A percentile compares a stretch with the other conserved stretches of the same genome.
These are phyloP conservation scores for Pangasianodon gigas DNA, from an alignment of 2,113 vertebrate genomes.

Conservation along the genomic window DNA sequence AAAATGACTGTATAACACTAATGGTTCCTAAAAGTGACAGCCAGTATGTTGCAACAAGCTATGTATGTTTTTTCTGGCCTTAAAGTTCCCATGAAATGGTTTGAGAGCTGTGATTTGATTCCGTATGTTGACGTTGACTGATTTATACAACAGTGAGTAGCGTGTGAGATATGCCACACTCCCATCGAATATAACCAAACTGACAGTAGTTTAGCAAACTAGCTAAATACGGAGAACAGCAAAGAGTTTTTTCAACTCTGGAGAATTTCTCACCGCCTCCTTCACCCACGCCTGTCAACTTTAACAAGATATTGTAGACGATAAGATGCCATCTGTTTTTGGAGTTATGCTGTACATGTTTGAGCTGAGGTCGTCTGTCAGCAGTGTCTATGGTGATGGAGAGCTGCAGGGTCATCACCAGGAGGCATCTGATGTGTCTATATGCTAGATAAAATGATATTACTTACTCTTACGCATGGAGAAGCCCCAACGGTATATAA, in stretches of 20 bases:
- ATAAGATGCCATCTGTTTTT: neutral
- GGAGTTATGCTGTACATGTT: neutral
- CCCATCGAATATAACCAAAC: neutral
- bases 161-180: neutral
- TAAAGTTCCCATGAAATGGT: neutral
- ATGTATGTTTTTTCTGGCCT: neutral
- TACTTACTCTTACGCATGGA: neutral
- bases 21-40: neutral
- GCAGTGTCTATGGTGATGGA: neutral
- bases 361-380: neutral
- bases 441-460: neutral
- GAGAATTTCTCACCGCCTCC: neutral
- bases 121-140: neutral
- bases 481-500: neutral
- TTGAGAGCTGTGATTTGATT: neutral
- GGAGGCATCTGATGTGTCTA: neutral
- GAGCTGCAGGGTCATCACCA: neutral
- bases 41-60: neutral
- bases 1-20: neutral
- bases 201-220: neutral
- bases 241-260: neutral
- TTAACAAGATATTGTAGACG: neutral
- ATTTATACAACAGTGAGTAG: neutral
- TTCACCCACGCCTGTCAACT: neutral
- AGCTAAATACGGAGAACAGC: neutral